Base-by-base conservation (phyloP, 2,113 vertebrate species). In the Strix uralensis region DNA sequence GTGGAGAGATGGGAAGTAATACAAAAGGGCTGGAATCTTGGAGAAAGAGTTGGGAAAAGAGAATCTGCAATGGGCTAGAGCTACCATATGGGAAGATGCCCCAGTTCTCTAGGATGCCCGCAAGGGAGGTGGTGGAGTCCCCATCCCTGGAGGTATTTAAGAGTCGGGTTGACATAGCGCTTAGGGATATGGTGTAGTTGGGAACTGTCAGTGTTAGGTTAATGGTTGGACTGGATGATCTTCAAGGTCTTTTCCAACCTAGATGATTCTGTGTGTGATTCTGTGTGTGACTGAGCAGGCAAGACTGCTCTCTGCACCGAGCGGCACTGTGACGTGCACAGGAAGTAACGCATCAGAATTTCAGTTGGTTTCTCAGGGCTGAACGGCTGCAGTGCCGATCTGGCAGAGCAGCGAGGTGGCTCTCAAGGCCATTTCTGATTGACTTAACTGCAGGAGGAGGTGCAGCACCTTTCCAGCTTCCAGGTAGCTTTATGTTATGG, bases 281-380 rank as follows among this genome's bases (percentile, higher is more conserved):
- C 40, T 42, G 40, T 42, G 40, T 42, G 40, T 42, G 40, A 30
- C 77, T 27, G 49, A 36, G 57, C 40, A 4, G 3, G 15, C 63
- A 20, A 40, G 23, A 19, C 54, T 0, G 3, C 19, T 25, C 22
- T 3, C 22, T 3, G 7, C 36, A 10, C 20, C 27, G 6, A 22
- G 42, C 10, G 0, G 58, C 57, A 15, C 62, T 11, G 34, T 18
- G 52, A 47, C 1, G 2, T 38, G 74, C 17, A 11, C 65, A 36
- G 77, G 59, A 49, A 67, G 47, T 21, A 8, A 29, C 44, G 18
- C n/a, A 20, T n/a, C 52, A 61, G 40, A 32, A 20, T 25, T 66
- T 54, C 62, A 34, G 72, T 44, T 57, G 34, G 42, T 69, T 66
- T 69, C 57, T 75, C 26, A 8, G 30, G 49, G 49, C 58, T 58